phyloP scores from a whole-genome alignment of 2,113 vertebrate species.

The Pterocles orientalis region DNA sequence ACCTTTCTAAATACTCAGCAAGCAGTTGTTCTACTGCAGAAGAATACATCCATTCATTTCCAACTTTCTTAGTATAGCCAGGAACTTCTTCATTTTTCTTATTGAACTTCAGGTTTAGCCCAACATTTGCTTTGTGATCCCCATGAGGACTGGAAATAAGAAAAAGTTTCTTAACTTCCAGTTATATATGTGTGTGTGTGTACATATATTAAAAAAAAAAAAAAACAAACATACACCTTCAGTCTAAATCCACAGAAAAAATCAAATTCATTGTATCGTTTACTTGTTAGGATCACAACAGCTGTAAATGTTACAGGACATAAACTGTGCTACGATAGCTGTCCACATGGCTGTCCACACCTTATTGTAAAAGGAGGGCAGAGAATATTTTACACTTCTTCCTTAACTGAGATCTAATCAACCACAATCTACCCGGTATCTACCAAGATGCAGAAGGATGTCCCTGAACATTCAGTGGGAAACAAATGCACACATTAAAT shows the following conservation, averaged over 20 bases:
- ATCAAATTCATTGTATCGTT: neutral
- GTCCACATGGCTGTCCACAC: neutral
- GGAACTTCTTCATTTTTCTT: conserved; percentile 99
- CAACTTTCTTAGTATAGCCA: conserved; percentile 95
- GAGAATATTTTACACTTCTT: neutral
- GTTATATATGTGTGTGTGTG: neutral
- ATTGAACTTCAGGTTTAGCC: conserved; percentile 97
- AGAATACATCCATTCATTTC: conserved; percentile 98
- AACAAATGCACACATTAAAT: neutral
- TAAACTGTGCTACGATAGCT: neutral
- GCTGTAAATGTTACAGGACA: neutral
- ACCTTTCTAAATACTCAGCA: conserved; percentile 94
- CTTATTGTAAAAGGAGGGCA: neutral
- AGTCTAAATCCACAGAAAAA: neutral
- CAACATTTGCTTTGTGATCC: conserved; percentile 93
- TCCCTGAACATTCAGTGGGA: neutral
- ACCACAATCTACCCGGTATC: neutral
- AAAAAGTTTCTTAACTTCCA: conserved; percentile 4
- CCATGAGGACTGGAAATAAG: conserved; percentile 86
- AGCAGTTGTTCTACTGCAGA: conserved; percentile 91
- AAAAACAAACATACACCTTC: neutral
- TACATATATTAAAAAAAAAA: neutral
- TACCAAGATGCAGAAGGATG: neutral
- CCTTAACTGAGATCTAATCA: neutral
- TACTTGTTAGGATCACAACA: neutral